Conservation (phyloP, 2,113 vertebrate species). For the Shinisaurus crocodilurus region DNA sequence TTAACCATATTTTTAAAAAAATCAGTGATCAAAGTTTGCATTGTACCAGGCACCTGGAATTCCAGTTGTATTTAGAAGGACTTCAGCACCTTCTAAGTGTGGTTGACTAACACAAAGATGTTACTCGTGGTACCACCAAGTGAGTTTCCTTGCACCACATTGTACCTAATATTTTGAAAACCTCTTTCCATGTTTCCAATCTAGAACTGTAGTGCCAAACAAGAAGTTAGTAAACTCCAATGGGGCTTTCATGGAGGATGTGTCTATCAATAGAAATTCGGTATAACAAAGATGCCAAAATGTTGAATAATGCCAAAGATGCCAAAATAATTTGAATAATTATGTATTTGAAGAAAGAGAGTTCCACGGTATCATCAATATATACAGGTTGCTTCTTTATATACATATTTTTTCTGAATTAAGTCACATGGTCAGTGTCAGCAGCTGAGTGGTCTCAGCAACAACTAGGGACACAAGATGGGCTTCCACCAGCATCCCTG, state of each 20-base stretch:
- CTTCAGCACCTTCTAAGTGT: background rate
- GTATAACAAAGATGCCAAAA: conserved; percentile 1
- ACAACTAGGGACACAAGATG: background rate
- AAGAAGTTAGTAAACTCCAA: background rate
- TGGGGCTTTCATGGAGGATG: background rate
- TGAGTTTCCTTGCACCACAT: background rate
- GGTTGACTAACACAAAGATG: background rate
- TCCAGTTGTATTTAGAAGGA: background rate
- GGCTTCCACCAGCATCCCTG: background rate
- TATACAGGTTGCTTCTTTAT: background rate
- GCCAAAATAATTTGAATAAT: conserved; percentile 1
- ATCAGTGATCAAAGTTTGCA: background rate
- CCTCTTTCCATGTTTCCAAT: background rate
- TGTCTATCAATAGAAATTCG: background rate
- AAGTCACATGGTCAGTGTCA: background rate
- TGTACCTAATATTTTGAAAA: rapidly evolving
- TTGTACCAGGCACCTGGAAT: background rate
- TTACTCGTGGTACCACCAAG: no score
- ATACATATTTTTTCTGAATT: background rate
- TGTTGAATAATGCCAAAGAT: background rate
- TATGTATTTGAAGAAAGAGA: conserved; percentile 26
- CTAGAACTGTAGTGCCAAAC: background rate
- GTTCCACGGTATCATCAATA: conserved; percentile 43
- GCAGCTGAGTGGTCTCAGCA: background rate
- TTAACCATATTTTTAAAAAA: conserved; percentile 39